Conservation (phyloP, 2,888 invertebrate genomes). For the Nebria brevicollis region DNA sequence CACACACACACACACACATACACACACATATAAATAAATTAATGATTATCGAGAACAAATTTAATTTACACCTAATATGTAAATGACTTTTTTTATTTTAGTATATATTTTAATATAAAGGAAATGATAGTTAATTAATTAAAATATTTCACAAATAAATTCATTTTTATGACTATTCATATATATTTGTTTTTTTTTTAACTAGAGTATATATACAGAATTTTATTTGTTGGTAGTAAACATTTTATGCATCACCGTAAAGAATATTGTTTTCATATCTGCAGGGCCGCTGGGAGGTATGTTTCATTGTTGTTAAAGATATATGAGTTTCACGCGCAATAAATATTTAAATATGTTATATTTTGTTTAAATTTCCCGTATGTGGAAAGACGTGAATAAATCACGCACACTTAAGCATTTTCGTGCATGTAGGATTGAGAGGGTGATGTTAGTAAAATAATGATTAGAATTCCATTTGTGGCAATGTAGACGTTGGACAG, state of each 20-base stretch:
- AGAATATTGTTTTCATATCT: background rate
- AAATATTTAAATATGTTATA: background rate
- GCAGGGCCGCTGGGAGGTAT: background rate
- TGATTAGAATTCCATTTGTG: background rate
- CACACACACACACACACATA: no score
- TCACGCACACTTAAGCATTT: background rate
- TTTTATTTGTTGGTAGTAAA: background rate
- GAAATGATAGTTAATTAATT: background rate
- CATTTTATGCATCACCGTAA: background rate
- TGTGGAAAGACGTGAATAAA: no score
- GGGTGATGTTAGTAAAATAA: background rate
- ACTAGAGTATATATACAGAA: background rate
- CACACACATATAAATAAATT: no score
- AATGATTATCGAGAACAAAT: no score
- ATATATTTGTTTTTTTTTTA: background rate
- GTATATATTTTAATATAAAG: no score
- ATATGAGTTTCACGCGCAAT: background rate
- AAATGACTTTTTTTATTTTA: no score
- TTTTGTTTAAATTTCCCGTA: background rate
- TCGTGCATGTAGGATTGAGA: background rate
- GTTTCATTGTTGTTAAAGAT: background rate
- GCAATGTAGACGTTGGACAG: background rate
- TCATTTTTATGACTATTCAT: background rate
- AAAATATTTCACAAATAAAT: background rate
- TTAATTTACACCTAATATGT: no score